These are phyloP conservation scores for Temnopleurus reevesii DNA, from an alignment of 53 echinoderm and acorn worm genomes.

Conservation along the genomic window DNA sequence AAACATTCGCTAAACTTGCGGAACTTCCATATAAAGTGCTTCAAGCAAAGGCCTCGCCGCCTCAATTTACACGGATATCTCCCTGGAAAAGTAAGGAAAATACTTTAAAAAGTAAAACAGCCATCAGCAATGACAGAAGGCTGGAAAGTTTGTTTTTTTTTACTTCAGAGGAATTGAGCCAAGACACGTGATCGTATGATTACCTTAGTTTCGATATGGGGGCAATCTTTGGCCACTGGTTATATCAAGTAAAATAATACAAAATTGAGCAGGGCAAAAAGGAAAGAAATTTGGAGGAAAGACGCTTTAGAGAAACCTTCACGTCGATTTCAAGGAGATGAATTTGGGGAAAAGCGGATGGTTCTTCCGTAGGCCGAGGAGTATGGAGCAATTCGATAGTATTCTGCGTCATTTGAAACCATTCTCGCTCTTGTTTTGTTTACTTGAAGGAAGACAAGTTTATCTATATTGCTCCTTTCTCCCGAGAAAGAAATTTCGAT, in stretches of 20 bases:
- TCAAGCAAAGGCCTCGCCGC: background rate
- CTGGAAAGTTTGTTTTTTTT: conserved; percentile 4
- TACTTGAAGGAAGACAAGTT: conserved; percentile 38
- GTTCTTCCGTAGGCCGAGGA: conserved; percentile 50
- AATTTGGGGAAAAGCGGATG: conserved; percentile 3
- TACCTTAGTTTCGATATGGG: background rate
- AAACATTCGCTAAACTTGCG: conserved; percentile 7
- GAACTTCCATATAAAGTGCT: conserved; percentile 27
- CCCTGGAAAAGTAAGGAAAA: background rate
- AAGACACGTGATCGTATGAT: conserved; percentile 25
- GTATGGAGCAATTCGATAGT: conserved; percentile 56
- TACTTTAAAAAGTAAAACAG: background rate
- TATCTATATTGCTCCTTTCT: conserved; percentile 51
- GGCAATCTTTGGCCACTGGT: conserved; percentile 41
- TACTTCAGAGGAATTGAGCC: background rate
- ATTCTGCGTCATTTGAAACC: conserved; percentile 59
- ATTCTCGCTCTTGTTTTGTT: conserved; percentile 44
- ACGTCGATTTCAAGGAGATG: background rate
- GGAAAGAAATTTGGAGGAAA: conserved; percentile 18
- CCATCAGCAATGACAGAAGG: background rate
- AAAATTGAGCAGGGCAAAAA: conserved; percentile 43
- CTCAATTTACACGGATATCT: background rate
- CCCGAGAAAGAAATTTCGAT: conserved; percentile 46
- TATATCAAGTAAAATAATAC: conserved; percentile 50
- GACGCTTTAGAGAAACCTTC: conserved; percentile 51